Evolutionary conservation across 1,140 invertebrate species (phyloP).

Genomic region (Mactra quadrangularis): DNA sequence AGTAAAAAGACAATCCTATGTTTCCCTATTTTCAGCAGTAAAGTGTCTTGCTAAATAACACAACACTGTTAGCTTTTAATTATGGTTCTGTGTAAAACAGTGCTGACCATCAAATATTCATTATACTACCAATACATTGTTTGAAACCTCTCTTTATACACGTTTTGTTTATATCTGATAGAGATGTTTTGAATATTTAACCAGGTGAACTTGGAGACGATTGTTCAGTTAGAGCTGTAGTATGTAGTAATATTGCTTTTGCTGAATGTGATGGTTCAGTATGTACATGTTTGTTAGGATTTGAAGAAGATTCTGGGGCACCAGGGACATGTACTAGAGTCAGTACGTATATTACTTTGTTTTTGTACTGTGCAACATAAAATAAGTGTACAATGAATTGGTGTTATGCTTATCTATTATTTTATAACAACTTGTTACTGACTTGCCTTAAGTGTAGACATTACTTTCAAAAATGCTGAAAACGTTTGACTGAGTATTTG

Average conservation of each 20-base stretch:
- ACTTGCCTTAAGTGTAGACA: background rate
- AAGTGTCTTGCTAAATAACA: no score
- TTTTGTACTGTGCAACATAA: background rate
- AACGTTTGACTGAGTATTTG: no score
- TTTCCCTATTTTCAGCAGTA: no score
- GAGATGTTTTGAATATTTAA: no score
- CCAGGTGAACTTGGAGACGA: conserved; percentile 43
- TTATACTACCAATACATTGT: no score
- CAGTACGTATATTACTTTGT: no score
- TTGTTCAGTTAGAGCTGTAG: conserved; percentile 24
- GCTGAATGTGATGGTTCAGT: conserved; percentile 42
- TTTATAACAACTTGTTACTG: background rate
- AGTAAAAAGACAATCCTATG: no score
- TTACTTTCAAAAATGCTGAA: background rate
- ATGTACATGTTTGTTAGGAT: conserved; percentile 29
- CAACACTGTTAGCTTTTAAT: no score
- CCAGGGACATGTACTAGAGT: conserved; percentile 30
- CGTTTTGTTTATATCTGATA: no score
- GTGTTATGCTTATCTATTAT: background rate
- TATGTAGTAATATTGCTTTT: conserved; percentile 35
- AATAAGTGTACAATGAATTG: background rate
- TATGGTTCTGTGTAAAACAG: no score
- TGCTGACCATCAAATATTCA: no score
- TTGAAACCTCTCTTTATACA: no score
- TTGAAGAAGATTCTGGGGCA: background rate